phyloP scores from a whole-genome alignment of 2,797 vertebrate genomes.

The Pelodytes ibericus region DNA sequence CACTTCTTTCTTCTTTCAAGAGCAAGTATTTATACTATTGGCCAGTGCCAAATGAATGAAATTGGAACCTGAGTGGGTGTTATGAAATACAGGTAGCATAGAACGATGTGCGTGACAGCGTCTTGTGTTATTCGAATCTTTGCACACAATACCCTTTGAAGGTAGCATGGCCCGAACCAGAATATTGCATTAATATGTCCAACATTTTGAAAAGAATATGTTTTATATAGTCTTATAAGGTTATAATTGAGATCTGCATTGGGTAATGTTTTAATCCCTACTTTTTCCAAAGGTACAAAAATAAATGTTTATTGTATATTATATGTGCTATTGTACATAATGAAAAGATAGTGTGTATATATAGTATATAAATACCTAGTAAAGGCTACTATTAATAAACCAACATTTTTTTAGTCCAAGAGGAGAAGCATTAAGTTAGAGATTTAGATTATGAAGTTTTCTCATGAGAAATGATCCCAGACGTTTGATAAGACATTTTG shows the following conservation, averaged over 20 bases:
- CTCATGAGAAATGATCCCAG: too few relatives aligned
- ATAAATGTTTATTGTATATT: too few relatives aligned
- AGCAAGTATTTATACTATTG: slow-evolving; percentile 67
- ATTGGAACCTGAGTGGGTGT: slow-evolving; percentile 65
- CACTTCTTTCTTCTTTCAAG: slow-evolving; percentile 62
- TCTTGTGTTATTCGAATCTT: slow-evolving; percentile 54
- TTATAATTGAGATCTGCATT: slow-evolving; percentile 36
- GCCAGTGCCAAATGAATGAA: slow-evolving; percentile 66
- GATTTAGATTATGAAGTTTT: too few relatives aligned
- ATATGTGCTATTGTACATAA: too few relatives aligned
- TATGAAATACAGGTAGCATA: slow-evolving; percentile 67
- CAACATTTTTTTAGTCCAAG: too few relatives aligned
- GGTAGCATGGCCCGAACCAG: slow-evolving; percentile 18
- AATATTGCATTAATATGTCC: slow-evolving; percentile 24
- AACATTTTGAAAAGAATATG: slow-evolving; percentile 14
- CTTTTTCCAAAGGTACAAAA: too few relatives aligned
- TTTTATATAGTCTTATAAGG: slow-evolving; percentile 48
- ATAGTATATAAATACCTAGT: too few relatives aligned
- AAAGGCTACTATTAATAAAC: too few relatives aligned
- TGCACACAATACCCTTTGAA: slow-evolving; percentile 47
- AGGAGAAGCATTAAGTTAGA: too few relatives aligned
- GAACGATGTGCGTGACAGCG: slow-evolving; percentile 56
- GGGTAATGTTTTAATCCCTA: slow-evolving; percentile 1
- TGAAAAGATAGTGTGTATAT: too few relatives aligned
- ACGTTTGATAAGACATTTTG: too few relatives aligned